Evolutionary conservation across 1,140 invertebrate species (phyloP).

Genomic region (Hestina assimilis): DNA sequence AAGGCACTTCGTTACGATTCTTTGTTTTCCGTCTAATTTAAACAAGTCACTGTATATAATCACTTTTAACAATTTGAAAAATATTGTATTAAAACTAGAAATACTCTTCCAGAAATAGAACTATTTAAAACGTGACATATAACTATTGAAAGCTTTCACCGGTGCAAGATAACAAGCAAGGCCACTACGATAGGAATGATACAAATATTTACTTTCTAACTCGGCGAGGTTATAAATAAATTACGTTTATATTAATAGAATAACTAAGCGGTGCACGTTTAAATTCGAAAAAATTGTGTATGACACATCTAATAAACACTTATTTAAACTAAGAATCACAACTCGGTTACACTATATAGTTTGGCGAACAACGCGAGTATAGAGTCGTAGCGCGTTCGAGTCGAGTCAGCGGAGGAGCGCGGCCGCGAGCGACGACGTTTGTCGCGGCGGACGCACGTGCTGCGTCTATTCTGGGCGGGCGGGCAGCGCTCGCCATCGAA

Average conservation of each 20-base stretch:
- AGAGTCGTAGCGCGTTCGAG: slow-evolving; percentile 12
- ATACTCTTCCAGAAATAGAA: slow-evolving; percentile 33
- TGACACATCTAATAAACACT: slow-evolving; percentile 2
- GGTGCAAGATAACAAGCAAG: slow-evolving; percentile 59
- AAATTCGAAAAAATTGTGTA: slow-evolving; percentile 6
- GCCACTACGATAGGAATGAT: slow-evolving; percentile 60
- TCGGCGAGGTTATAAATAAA: slow-evolving; percentile 44
- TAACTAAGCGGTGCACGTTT: slow-evolving; percentile 12
- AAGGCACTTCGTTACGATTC: slow-evolving; percentile 69
- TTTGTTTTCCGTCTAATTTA: slow-evolving; percentile 30
- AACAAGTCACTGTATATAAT: slow-evolving; percentile 19
- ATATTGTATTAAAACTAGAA: slow-evolving; percentile 18
- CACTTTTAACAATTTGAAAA: slow-evolving; percentile 27
- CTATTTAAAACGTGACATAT: slow-evolving; percentile 41
- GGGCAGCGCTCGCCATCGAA: slow-evolving; percentile 61
- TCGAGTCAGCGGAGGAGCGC: slow-evolving; percentile 4
- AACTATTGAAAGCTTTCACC: slow-evolving; percentile 58
- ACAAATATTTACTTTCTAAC: slow-evolving; percentile 50
- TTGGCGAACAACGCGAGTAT: slow-evolving; percentile 13
- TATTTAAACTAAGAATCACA: slow-evolving; percentile 34
- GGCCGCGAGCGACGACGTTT: slow-evolving; percentile 42
- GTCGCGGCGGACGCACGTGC: slow-evolving; percentile 67
- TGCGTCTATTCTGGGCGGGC: slow-evolving; percentile 75
- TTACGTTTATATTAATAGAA: slow-evolving; percentile 27
- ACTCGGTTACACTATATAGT: slow-evolving; percentile 37